A percentile compares a stretch with the other conserved stretches of the same genome.
Conservation (phyloP, 2,113 vertebrate species). For the Corythoichthys intestinalis region DNA sequence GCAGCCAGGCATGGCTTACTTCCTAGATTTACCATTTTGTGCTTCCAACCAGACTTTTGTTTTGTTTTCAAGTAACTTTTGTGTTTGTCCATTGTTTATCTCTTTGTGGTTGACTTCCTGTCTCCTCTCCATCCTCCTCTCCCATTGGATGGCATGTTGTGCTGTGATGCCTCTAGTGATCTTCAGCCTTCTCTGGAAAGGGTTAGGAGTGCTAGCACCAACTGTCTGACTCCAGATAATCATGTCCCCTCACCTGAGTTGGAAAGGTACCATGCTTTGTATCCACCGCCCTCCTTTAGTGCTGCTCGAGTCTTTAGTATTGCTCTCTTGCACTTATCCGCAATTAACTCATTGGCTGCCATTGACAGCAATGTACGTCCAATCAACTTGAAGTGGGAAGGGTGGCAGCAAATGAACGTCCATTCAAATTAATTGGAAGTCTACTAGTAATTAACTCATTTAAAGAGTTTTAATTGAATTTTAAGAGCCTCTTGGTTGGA, state of each 20-base stretch:
- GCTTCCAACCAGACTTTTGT: slow-evolving; percentile 63
- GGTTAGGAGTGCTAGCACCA: slow-evolving; percentile 98
- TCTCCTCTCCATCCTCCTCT: slow-evolving; percentile 52
- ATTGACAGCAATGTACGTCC: too few species aligned
- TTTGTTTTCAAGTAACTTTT: slow-evolving; percentile 71
- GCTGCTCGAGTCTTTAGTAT: slow-evolving; percentile 28
- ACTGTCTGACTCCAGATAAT: slow-evolving; percentile 98
- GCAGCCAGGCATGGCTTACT: slow-evolving; percentile 30
- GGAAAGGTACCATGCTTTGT: slow-evolving; percentile 94
- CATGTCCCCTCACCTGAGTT: slow-evolving; percentile 96
- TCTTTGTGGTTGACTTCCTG: slow-evolving; percentile 73
- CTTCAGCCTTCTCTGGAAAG: slow-evolving; percentile 97
- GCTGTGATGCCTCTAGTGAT: slow-evolving; percentile 87
- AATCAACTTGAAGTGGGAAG: too few species aligned
- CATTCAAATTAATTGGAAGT: too few species aligned
- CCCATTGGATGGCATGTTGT: slow-evolving; percentile 81
- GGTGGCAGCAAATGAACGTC: too few species aligned
- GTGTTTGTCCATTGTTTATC: slow-evolving; percentile 76
- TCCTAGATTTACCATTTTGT: slow-evolving; percentile 30
- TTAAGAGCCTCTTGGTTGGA: too few species aligned
- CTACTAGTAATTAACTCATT: too few species aligned
- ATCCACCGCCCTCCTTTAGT: slow-evolving; percentile 63
- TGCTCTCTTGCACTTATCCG: slow-evolving; percentile 11
- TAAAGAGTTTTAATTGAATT: too few species aligned
- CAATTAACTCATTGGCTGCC: too few species aligned